Evolutionary conservation across 1,140 invertebrate genomes (phyloP).

Genomic region (Calliopsis andreniformis): DNA sequence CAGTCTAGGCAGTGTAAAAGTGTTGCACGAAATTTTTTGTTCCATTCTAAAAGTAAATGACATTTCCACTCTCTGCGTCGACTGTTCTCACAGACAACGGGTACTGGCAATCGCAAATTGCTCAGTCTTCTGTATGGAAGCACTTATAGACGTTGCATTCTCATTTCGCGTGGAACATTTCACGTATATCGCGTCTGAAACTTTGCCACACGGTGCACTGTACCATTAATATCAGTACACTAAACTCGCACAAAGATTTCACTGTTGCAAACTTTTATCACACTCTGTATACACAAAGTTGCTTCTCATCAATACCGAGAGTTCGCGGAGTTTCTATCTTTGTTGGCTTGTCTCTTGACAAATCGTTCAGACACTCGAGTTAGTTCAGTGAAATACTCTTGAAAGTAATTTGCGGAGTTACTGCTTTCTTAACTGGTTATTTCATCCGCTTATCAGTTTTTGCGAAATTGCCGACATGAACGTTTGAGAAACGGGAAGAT

Average conservation of each 20-base stretch:
- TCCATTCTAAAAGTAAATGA: background rate
- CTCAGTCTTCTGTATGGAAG: constrained; percentile 3
- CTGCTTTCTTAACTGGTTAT: no score
- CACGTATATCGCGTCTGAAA: constrained; percentile 30
- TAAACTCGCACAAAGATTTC: constrained; percentile 8
- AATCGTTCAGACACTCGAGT: background rate
- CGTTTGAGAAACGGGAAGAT: no score
- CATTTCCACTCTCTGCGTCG: background rate
- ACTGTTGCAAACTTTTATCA: background rate
- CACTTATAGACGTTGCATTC: background rate
- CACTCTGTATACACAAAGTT: background rate
- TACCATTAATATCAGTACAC: constrained; percentile 14
- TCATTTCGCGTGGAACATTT: constrained; percentile 27
- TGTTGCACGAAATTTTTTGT: background rate
- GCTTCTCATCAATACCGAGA: no score
- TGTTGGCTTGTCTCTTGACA: background rate
- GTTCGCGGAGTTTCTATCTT: no score
- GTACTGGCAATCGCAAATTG: constrained; percentile 24
- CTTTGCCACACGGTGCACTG: constrained; percentile 17
- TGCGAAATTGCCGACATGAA: no score
- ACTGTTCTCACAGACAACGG: background rate
- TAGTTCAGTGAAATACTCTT: no score
- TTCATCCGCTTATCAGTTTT: no score
- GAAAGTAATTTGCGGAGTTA: no score
- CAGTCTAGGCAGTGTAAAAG: background rate